Conservation (phyloP, 2,888 invertebrate genomes). For the Steinernema scapterisci region DNA sequence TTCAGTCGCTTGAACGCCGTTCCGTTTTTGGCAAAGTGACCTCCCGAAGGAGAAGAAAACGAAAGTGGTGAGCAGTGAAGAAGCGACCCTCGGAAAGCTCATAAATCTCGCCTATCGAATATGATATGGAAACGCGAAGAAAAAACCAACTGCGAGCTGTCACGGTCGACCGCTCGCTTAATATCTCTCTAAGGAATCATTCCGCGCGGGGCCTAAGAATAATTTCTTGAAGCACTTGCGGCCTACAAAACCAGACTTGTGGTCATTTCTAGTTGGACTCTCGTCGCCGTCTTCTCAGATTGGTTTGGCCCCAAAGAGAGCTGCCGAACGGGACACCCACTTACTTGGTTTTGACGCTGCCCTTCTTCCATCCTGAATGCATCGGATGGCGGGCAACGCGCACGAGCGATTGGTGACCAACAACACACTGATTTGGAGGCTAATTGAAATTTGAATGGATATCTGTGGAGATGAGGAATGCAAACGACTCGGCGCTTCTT, state of each 20-base stretch:
- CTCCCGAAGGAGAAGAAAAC: constrained; percentile 1
- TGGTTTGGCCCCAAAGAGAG: neutral
- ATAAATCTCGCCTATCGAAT: constrained; percentile 30
- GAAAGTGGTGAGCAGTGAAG: constrained; percentile 12
- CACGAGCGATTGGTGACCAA: constrained; percentile 1
- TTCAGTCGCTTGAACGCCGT: neutral
- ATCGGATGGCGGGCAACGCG: neutral
- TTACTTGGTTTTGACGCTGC: neutral
- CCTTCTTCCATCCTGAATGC: no score
- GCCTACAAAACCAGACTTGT: constrained; percentile 25
- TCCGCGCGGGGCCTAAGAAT: constrained; percentile 3
- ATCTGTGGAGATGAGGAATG: constrained; percentile 31
- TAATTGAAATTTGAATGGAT: constrained; percentile 33
- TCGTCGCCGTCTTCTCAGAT: neutral
- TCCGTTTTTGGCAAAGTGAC: neutral
- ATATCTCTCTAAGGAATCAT: constrained; percentile 27
- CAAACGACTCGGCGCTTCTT: constrained; percentile 21
- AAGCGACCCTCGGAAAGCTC: constrained; percentile 4
- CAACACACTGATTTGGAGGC: constrained; percentile 27
- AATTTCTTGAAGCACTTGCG: neutral
- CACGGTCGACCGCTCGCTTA: constrained; percentile 22
- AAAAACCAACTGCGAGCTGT: constrained; percentile 30
- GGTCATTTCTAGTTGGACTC: neutral
- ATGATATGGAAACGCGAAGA: constrained; percentile 30
- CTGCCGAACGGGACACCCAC: neutral